Conservation (phyloP, 2,888 invertebrate genomes). For the Agrypnus murinus region DNA sequence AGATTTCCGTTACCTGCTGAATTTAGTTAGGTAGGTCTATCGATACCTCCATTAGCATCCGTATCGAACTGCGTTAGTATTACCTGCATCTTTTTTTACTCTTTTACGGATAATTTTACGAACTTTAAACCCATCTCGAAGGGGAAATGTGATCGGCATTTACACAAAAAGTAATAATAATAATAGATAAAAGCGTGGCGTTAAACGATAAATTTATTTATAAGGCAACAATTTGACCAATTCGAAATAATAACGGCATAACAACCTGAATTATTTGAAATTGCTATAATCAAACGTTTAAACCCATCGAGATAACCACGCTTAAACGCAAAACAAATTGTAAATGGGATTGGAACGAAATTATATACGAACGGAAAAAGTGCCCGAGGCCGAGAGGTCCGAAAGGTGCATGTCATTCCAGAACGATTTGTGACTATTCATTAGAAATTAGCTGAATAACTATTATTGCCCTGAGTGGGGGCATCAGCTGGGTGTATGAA, state of each 20-base stretch:
- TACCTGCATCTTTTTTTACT: conserved; percentile 8
- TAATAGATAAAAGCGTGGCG: conserved; percentile 58
- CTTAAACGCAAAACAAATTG: conserved; percentile 70
- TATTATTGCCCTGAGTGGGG: conserved; percentile 69
- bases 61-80: conserved; percentile 30
- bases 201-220: conserved; percentile 70
- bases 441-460: conserved; percentile 77
- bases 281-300: conserved; percentile 71
- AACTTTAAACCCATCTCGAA: conserved; percentile 26
- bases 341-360: conserved; percentile 69
- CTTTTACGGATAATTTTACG: conserved; percentile 6
- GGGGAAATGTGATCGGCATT: conserved; percentile 24
- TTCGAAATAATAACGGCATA: conserved; percentile 69
- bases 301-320: conserved; percentile 68
- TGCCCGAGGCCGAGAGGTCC: conserved; percentile 49
- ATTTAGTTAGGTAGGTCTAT: conserved; percentile 12
- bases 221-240: conserved; percentile 68
- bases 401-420: conserved; percentile 69
- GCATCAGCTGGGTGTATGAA: conserved; percentile 48
- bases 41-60: conserved; percentile 26
- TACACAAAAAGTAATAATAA: conserved; percentile 37
- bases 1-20: conserved; percentile 43
- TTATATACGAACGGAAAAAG: conserved; percentile 61
- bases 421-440: conserved; percentile 73
- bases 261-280: conserved; percentile 70